A percentile compares a stretch with the other conserved stretches of the same genome.
Conservation (phyloP, 1,140 invertebrate species). For the Polypedilum vanderplanki region DNA sequence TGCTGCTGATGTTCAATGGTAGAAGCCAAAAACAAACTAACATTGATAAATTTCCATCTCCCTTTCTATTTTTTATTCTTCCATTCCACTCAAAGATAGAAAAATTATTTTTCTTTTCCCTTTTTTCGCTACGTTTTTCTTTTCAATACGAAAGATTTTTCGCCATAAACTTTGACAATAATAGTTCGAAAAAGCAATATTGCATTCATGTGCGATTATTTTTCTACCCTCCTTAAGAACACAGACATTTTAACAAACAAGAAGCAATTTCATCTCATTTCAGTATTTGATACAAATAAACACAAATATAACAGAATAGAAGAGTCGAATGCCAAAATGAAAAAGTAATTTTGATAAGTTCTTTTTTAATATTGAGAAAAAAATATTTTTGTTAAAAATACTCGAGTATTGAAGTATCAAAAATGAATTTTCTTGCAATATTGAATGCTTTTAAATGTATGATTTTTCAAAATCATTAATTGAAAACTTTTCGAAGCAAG, state of each 20-base stretch:
- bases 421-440: too few relatives aligned
- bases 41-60: neutral
- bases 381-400: neutral
- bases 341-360: slow-evolving; percentile 14
- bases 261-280: slow-evolving; percentile 18
- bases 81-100: neutral
- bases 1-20: too few relatives aligned
- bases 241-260: slow-evolving; percentile 6
- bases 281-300: neutral
- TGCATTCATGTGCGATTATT: slow-evolving; percentile 18
- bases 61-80: neutral
- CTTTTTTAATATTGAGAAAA: neutral
- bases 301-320: too few relatives aligned
- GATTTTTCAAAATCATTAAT: too few relatives aligned
- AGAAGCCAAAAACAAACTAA: too few relatives aligned
- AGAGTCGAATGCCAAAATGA: neutral
- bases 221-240: neutral
- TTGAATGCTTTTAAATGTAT: too few relatives aligned
- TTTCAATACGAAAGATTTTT: slow-evolving; percentile 1
- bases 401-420: too few relatives aligned
- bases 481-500: too few relatives aligned
- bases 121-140: neutral
- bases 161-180: slow-evolving; percentile 7
- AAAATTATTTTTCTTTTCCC: neutral
- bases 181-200: slow-evolving; percentile 10